phyloP scores from a whole-genome alignment of 2,888 invertebrate genomes.

The Rhamphomyia laevipes region DNA sequence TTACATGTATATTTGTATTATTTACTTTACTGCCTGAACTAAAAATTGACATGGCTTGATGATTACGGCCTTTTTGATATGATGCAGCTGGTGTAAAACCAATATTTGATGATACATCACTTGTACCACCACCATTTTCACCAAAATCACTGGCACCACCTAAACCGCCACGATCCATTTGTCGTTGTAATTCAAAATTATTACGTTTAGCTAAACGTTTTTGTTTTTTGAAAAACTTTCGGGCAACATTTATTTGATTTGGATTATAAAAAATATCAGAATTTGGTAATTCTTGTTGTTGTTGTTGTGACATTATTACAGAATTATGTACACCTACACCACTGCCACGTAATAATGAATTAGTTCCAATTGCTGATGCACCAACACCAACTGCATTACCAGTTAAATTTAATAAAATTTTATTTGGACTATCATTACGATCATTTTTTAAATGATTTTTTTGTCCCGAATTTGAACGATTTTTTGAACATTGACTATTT shows the following conservation, averaged over 20 bases:
- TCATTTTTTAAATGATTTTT: slow-evolving; percentile 50
- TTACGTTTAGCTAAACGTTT: slow-evolving; percentile 60
- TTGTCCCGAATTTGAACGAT: slow-evolving; percentile 52
- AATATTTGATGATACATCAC: slow-evolving; percentile 42
- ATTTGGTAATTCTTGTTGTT: slow-evolving; percentile 34
- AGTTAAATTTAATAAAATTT: slow-evolving; percentile 17
- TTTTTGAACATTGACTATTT: slow-evolving; percentile 54
- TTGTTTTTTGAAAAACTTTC: slow-evolving; percentile 85
- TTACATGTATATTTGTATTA: slow-evolving; percentile 63
- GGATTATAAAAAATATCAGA: slow-evolving; percentile 85
- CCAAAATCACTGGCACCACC: slow-evolving; percentile 44
- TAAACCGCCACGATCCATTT: slow-evolving; percentile 43
- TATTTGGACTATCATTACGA: slow-evolving; percentile 23
- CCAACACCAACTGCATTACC: slow-evolving; percentile 9
- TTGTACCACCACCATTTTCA: slow-evolving; percentile 39
- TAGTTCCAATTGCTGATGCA: background rate
- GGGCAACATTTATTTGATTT: slow-evolving; percentile 84
- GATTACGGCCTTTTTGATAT: slow-evolving; percentile 39
- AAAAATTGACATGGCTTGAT: slow-evolving; percentile 43
- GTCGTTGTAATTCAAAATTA: slow-evolving; percentile 47
- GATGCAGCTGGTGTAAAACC: slow-evolving; percentile 22
- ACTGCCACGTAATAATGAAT: background rate
- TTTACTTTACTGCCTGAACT: slow-evolving; percentile 66
- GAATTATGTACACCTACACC: slow-evolving; percentile 49
- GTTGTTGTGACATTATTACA: slow-evolving; percentile 30